Percentiles rank a stretch among this genome's conserved stretches.
Evolutionary conservation across 1,140 invertebrate genomes (phyloP).

Genomic region (Cherax destructor): DNA sequence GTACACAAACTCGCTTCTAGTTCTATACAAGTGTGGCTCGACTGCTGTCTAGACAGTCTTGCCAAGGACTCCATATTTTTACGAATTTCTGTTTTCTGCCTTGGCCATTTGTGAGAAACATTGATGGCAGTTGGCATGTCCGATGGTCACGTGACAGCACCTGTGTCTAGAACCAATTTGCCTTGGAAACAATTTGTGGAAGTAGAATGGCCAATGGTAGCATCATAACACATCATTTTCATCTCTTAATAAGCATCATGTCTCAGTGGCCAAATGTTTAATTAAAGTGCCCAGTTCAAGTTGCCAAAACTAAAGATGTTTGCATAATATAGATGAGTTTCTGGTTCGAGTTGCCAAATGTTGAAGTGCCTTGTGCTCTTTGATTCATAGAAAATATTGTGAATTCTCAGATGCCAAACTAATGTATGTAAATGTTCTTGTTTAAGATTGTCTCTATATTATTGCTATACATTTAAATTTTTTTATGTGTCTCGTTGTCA

Average conservation of each 20-base stretch:
- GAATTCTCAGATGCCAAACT: slow-evolving; percentile 64
- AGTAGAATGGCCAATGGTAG: slow-evolving; percentile 17
- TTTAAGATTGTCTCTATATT: slow-evolving; percentile 23
- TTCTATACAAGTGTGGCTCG: slow-evolving; percentile 42
- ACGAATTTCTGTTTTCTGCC: slow-evolving; percentile 16
- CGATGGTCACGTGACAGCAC: slow-evolving; percentile 2
- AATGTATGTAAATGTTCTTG: slow-evolving; percentile 15
- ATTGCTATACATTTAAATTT: slow-evolving; percentile 44
- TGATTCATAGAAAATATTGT: slow-evolving; percentile 33
- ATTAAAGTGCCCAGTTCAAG: slow-evolving; percentile 30
- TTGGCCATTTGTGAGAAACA: slow-evolving; percentile 25
- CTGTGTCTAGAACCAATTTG: slow-evolving; percentile 4
- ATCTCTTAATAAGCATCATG: slow-evolving; percentile 25
- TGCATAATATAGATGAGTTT: slow-evolving; percentile 34
- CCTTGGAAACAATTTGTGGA: not conserved
- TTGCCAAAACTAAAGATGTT: slow-evolving; percentile 54
- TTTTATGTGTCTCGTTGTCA: slow-evolving; percentile 16
- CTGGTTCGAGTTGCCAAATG: slow-evolving; percentile 62
- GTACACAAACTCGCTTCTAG: slow-evolving; percentile 53
- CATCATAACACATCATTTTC: slow-evolving; percentile 11
- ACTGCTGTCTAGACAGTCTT: not conserved
- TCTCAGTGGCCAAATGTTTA: slow-evolving; percentile 16
- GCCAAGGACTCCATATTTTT: slow-evolving; percentile 1
- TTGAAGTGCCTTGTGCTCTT: slow-evolving; percentile 31
- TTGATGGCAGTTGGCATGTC: not conserved